These are phyloP conservation scores for Ormia ochracea DNA, from an alignment of 2,888 invertebrate species.

Conservation along the genomic window DNA sequence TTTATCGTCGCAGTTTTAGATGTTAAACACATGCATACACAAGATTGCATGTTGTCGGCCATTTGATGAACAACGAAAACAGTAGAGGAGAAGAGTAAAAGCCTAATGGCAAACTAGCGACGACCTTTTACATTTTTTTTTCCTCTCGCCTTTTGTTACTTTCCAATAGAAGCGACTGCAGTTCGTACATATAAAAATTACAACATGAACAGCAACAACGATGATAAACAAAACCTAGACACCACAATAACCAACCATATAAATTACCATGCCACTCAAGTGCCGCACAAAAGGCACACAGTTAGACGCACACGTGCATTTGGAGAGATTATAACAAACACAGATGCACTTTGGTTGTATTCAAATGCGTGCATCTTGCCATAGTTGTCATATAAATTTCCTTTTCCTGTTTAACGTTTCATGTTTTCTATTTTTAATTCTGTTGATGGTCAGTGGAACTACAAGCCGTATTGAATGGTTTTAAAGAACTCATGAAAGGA, in stretches of 20 bases:
- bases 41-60: slow-evolving; percentile 63
- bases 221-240: slow-evolving; percentile 51
- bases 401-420: slow-evolving; percentile 27
- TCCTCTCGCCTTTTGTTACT: neutral
- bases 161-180: slow-evolving; percentile 38
- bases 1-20: slow-evolving; percentile 61
- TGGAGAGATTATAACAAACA: neutral
- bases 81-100: slow-evolving; percentile 38
- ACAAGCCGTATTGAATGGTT: slow-evolving; percentile 9
- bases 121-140: slow-evolving; percentile 24
- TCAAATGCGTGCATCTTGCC: slow-evolving; percentile 24
- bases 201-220: slow-evolving; percentile 9
- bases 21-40: slow-evolving; percentile 64
- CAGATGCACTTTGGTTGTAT: neutral
- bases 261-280: slow-evolving; percentile 46
- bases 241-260: slow-evolving; percentile 52
- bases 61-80: slow-evolving; percentile 42
- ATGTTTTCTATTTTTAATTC: neutral
- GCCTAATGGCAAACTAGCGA: slow-evolving; percentile 59
- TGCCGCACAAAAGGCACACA: slow-evolving; percentile 16
- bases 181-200: slow-evolving; percentile 28
- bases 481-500: slow-evolving; percentile 1
- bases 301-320: neutral
- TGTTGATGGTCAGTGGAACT: slow-evolving; percentile 3
- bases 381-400: slow-evolving; percentile 46